phyloP scores from a whole-genome alignment of 2,888 invertebrate genomes.

The Dromius quadrimaculatus region DNA sequence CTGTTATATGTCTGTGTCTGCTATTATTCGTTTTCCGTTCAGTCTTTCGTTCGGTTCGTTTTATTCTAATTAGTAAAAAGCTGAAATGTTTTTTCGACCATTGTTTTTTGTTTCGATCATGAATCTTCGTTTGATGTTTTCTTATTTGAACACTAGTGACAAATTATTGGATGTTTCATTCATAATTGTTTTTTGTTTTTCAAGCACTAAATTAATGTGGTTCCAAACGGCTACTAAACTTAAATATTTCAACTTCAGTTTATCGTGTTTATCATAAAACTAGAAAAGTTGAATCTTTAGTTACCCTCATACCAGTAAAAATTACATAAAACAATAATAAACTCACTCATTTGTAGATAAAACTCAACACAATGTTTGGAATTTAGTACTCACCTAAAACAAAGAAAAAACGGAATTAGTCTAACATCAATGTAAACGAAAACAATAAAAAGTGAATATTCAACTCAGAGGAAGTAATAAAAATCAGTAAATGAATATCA shows the following conservation, averaged over 20 bases:
- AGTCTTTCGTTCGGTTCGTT: constrained; percentile 1
- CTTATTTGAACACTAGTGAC: background rate
- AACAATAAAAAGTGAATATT: constrained; percentile 27
- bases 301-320: too few species aligned
- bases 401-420: constrained; percentile 16
- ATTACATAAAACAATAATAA: too few species aligned
- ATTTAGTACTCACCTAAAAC: constrained; percentile 36
- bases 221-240: too few species aligned
- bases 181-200: too few species aligned
- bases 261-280: too few species aligned
- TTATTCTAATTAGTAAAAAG: constrained; percentile 31
- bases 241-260: too few species aligned
- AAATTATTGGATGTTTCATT: too few species aligned
- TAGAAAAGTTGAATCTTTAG: too few species aligned
- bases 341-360: background rate
- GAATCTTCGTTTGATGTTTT: constrained; percentile 21
- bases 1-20: constrained; percentile 10
- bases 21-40: constrained; percentile 9
- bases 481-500: constrained; percentile 35
- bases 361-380: constrained; percentile 1
- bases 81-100: constrained; percentile 13
- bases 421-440: constrained; percentile 2
- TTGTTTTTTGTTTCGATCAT: constrained; percentile 1
- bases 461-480: constrained; percentile 32
- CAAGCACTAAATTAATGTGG: too few species aligned